A percentile compares a stretch with the other conserved stretches of the same genome.
These are phyloP conservation scores for Slavum lentiscoides DNA, from an alignment of 2,888 invertebrate species.

Conservation along the genomic window DNA sequence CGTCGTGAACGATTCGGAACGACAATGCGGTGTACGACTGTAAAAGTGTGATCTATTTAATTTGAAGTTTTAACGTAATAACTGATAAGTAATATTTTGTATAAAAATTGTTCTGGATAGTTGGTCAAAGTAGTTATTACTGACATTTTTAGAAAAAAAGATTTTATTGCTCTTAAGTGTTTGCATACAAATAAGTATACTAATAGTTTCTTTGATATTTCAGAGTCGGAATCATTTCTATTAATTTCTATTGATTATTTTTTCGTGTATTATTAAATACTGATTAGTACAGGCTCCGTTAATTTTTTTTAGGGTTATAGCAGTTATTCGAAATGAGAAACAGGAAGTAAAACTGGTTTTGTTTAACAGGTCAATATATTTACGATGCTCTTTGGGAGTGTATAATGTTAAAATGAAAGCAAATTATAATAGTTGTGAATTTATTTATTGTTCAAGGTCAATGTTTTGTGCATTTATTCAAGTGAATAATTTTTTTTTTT, in stretches of 20 bases:
- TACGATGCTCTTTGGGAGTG: neutral
- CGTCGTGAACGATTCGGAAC: no score
- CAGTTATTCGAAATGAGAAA: neutral
- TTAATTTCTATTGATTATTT: neutral
- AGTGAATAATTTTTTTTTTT: neutral
- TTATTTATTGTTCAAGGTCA: constrained; percentile 35
- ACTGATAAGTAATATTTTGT: no score
- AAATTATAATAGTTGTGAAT: constrained; percentile 35
- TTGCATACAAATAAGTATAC: no score
- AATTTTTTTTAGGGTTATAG: constrained; percentile 11
- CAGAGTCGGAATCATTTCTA: neutral
- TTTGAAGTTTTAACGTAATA: no score
- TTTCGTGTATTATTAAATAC: neutral
- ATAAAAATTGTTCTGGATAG: no score
- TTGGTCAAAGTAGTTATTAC: no score
- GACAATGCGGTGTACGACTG: no score
- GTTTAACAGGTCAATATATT: constrained; percentile 43
- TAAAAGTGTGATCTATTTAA: no score
- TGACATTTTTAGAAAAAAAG: no score
- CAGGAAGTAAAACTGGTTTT: constrained; percentile 51
- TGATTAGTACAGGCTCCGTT: neutral
- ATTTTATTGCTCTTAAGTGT: no score
- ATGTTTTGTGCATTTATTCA: constrained; percentile 2
- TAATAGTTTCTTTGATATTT: no score
- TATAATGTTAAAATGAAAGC: constrained; percentile 30